Conservation (phyloP, 2,888 invertebrate genomes). For the Clunio marinus region DNA sequence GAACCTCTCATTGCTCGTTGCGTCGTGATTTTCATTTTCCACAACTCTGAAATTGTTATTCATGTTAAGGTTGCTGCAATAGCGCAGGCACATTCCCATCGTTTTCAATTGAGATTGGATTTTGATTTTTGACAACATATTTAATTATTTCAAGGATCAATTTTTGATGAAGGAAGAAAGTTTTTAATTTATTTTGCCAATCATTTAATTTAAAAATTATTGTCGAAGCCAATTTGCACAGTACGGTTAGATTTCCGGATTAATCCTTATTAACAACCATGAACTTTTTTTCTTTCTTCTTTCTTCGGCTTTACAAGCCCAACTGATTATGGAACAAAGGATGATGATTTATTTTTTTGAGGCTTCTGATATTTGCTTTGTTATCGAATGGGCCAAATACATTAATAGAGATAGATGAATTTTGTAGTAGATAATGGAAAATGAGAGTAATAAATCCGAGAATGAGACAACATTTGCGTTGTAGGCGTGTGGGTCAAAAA, state of each 20-base stretch:
- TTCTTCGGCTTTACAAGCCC: too few relatives aligned
- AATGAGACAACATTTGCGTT: too few relatives aligned
- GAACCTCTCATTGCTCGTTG: constrained; percentile 27
- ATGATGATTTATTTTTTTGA: neutral
- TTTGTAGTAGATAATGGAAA: neutral
- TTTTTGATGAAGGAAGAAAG: too few relatives aligned
- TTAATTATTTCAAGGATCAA: neutral
- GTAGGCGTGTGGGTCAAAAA: too few relatives aligned
- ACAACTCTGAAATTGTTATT: constrained; percentile 32
- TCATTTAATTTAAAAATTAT: too few relatives aligned
- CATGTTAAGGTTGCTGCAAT: constrained; percentile 7
- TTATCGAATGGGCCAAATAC: neutral
- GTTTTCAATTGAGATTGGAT: neutral
- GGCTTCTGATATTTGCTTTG: neutral
- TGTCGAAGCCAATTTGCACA: too few relatives aligned
- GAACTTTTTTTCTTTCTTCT: too few relatives aligned
- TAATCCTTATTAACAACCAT: too few relatives aligned
- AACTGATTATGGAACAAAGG: too few relatives aligned
- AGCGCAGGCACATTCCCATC: neutral
- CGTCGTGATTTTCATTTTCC: constrained; percentile 33
- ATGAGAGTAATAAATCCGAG: neutral
- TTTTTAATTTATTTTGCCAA: too few relatives aligned
- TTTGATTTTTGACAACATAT: constrained; percentile 21
- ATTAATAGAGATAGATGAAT: constrained; percentile 9
- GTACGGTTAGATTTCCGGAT: too few relatives aligned